Base-by-base conservation (phyloP, 64 coral and sea anemone genomes). In the Montipora sp. region DNA sequence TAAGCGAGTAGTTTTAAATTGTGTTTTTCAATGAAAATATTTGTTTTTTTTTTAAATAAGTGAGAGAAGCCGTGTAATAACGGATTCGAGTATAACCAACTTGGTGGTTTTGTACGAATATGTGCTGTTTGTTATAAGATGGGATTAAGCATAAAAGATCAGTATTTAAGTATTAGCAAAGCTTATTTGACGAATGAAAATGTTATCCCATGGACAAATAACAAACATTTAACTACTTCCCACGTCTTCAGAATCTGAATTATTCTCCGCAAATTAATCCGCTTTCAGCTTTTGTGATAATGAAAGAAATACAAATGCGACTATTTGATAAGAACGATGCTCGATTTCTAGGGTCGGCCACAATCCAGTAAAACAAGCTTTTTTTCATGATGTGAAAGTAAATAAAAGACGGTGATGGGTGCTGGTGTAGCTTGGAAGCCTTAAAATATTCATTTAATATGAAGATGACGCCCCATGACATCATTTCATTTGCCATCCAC, bases 381-480 rank as follows among this genome's bases (percentile, higher is more conserved):
- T 5, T 36, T 22, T 71, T 71, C 45, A 50, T 45, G 8, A 14
- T 71, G 44, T 20, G 3, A 48, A 8, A 5, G 48, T 23, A 66
- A 66, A 47, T 45, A 67, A n/a, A 85, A 85, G 71, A 53, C 82
- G 82, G 45, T 21, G 7, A 18, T 70, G 45, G 7, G 1, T 71
- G 65, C 63, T 71, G 61, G 48, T 72, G 82, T 50, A 9, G 18
- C 46, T 70, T 49, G 61, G 21, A 48, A 70, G 46, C 68, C 19
- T 23, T 85, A 24, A 85, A 85, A 85, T 85, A 85, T 85, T 85
- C 47, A 85, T 85, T 85, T 70, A 71, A 59, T 63, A 85, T 19
- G 82, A 23, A 69, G 61, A 71, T n/a, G 27, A 71, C 61, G 47
- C 82, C 9, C 45, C 44, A 71, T 49, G 82, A 85, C 10, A 19